These are phyloP conservation scores for Synanthedon formicaeformis DNA, from an alignment of 2,888 invertebrate genomes.

Conservation along the genomic window DNA sequence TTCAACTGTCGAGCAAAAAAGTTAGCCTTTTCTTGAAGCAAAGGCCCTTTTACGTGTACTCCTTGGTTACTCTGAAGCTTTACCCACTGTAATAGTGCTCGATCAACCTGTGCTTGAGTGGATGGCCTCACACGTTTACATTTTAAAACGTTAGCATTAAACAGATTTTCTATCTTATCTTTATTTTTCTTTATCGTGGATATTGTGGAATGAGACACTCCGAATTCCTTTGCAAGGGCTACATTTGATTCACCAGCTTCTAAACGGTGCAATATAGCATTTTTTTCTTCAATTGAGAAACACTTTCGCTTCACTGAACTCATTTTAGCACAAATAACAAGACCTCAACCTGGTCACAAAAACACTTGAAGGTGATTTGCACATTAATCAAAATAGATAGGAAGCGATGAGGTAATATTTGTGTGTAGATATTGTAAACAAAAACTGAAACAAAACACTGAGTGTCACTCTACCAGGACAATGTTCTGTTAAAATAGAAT, in stretches of 20 bases:
- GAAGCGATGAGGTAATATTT: neutral
- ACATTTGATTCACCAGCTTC: slow-evolving; percentile 16
- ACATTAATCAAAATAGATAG: neutral
- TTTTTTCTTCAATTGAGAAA: slow-evolving; percentile 14
- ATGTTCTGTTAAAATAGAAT: neutral
- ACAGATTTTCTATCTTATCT: slow-evolving; percentile 13
- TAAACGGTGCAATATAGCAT: slow-evolving; percentile 13
- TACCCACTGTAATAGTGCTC: slow-evolving; percentile 8
- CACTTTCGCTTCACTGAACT: slow-evolving; percentile 10
- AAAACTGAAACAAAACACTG: neutral
- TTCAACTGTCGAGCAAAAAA: slow-evolving; percentile 10
- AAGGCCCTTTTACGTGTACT: slow-evolving; percentile 11
- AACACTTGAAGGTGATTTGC: neutral
- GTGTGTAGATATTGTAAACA: neutral
- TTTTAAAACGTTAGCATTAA: slow-evolving; percentile 18
- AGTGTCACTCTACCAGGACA: neutral
- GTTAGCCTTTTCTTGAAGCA: slow-evolving; percentile 16
- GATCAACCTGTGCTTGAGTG: slow-evolving; percentile 12
- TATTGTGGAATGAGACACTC: slow-evolving; percentile 18
- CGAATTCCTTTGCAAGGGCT: slow-evolving; percentile 16
- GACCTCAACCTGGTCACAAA: neutral
- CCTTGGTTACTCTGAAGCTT: slow-evolving; percentile 9
- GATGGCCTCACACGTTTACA: slow-evolving; percentile 10
- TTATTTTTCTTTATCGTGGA: slow-evolving; percentile 18
- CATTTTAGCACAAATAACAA: slow-evolving; percentile 6